Evolutionary conservation across 2,113 vertebrate genomes (phyloP), one percentile per base, ranked within the genome.

Genomic region (Scortum barcoo): DNA sequence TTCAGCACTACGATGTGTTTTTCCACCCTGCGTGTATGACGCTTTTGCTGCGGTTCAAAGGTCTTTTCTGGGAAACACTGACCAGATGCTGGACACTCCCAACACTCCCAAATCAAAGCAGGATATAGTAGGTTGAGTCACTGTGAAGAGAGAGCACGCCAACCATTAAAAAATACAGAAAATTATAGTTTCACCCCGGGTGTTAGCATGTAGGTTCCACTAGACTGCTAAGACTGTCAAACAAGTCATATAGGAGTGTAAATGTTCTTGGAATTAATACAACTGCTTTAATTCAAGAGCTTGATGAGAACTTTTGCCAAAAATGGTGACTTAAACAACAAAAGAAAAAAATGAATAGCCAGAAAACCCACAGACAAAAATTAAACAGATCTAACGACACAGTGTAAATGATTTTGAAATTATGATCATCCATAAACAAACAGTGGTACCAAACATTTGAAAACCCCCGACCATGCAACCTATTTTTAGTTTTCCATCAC

Each of bases 1-100:
- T 71, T 83, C 66, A 68, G 57, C 7, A 63, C 33, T 26, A 10
- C 36, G 7, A 28, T 62, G 71, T 69, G 26, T 67, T 63, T 79
- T 42, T 65, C 42, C n/a, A 26, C 33, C 19, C 22, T 28, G 10
- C 70, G 2, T 17, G 33, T 22, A 36, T 42, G 42, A 54, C 40
- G 63, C 28, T 42, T 28, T 38, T 51, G 11, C 20, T 30, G 24
- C 30, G 6, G 12, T 48, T 66, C 24, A 61, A 16, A 28, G 30
- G 33, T 62, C 19, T 33, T 30, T 26, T 19, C 26, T 38, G 58
- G 16, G 12, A 24, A 69, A n/a, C 20, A 48, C 5, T 9, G 3
- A 24, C 8, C 22, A 19, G 48, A 57, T 24, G 22, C 36, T 44
- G 11, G 28, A 51, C 30, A 20, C 57, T 56, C 26, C 56, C 44